phyloP scores from a whole-genome alignment of 1,140 invertebrate genomes.

The Leguminivora glycinivorella region DNA sequence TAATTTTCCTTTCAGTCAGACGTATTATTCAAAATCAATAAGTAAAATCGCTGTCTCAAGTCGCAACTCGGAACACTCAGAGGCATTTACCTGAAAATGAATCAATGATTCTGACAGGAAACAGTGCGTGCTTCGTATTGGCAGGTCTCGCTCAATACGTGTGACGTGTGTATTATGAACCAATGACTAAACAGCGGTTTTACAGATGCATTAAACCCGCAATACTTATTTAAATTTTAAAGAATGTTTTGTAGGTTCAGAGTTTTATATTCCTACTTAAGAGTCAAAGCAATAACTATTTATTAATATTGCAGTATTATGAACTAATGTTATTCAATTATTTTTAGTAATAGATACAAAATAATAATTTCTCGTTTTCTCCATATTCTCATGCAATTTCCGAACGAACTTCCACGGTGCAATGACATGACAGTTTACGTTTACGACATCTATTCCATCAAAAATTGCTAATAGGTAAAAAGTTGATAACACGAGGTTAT shows the following conservation, averaged over 20 bases:
- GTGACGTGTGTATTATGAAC: background rate
- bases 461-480: slow-evolving; percentile 1
- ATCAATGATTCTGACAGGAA: slow-evolving; percentile 13
- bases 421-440: slow-evolving; percentile 10
- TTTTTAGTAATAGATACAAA: too few relatives aligned
- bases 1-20: slow-evolving; percentile 21
- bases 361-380: background rate
- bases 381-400: background rate
- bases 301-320: too few relatives aligned
- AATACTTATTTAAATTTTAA: too few relatives aligned
- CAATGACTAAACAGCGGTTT: background rate
- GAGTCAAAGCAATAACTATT: too few relatives aligned
- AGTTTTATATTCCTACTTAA: too few relatives aligned
- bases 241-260: too few relatives aligned
- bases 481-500: background rate
- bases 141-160: background rate
- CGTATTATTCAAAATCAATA: slow-evolving; percentile 28
- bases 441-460: background rate
- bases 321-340: too few relatives aligned
- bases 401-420: slow-evolving; percentile 24
- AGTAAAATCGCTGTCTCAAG: slow-evolving; percentile 28
- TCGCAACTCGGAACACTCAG: background rate
- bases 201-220: too few relatives aligned
- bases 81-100: slow-evolving; percentile 1
- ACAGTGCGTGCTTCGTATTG: background rate